Conservation (phyloP, 2,797 vertebrate species). For the Urosaurus nigricauda region DNA sequence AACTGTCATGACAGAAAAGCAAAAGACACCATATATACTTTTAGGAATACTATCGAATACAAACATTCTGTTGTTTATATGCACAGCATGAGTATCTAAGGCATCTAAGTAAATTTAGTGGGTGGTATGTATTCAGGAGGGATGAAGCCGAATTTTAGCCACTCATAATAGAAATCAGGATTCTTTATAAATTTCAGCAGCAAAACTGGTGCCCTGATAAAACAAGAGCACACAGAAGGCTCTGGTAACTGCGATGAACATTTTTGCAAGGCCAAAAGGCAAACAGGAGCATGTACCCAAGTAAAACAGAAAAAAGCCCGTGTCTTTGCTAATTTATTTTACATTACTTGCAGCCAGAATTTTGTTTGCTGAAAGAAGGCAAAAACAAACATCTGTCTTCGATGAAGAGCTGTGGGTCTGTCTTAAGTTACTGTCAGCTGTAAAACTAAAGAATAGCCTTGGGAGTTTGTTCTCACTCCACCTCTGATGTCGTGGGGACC, state of each 20-base stretch:
- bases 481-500: slow-evolving; percentile 46
- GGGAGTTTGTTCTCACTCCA: slow-evolving; percentile 59
- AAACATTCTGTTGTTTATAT: not conserved
- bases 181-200: not conserved
- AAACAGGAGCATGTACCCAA: slow-evolving; percentile 32
- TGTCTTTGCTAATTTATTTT: slow-evolving; percentile 45
- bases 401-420: slow-evolving; percentile 63
- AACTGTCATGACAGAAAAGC: not conserved
- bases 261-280: slow-evolving; percentile 41
- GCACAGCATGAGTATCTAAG: not conserved
- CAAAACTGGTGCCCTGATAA: not conserved
- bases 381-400: slow-evolving; percentile 72
- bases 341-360: slow-evolving; percentile 42
- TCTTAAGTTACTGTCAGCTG: slow-evolving; percentile 68
- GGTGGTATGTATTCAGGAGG: not conserved
- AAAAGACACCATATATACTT: not conserved
- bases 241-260: slow-evolving; percentile 2
- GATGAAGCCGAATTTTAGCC: not conserved
- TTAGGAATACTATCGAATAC: not conserved
- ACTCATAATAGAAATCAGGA: not conserved
- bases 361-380: slow-evolving; percentile 43
- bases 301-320: not conserved
- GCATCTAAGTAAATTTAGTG: not conserved
- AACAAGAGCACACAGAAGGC: not conserved
- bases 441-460: slow-evolving; percentile 67